phyloP scores from a whole-genome alignment of 2,113 vertebrate genomes.

The Apteryx mantelli region DNA sequence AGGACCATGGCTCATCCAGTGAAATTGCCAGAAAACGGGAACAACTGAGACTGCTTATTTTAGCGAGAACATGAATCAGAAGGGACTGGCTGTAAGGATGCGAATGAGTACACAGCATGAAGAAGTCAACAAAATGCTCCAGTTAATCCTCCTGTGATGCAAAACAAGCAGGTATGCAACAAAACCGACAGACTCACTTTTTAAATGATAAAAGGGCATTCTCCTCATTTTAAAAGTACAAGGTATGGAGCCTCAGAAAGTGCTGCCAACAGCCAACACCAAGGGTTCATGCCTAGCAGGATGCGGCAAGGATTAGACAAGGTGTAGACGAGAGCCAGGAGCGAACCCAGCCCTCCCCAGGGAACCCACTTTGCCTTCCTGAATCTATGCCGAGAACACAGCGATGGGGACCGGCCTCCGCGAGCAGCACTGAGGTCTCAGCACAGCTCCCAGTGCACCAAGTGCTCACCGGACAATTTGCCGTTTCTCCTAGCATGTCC shows the following conservation, averaged over 20 bases:
- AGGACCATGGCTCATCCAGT: background rate
- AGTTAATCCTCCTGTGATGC: background rate
- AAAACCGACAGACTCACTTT: background rate
- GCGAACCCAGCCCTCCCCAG: background rate
- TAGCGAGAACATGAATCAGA: background rate
- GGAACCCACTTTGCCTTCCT: background rate
- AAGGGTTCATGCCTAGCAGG: background rate
- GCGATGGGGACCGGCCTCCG: background rate
- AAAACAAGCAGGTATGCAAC: background rate
- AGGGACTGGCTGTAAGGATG: background rate
- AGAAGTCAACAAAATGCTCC: background rate
- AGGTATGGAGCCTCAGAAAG: background rate
- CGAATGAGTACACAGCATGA: background rate
- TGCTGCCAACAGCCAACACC: background rate
- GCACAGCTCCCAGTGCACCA: background rate
- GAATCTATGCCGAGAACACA: fast-evolving
- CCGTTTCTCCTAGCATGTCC: fast-evolving
- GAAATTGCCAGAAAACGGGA: background rate
- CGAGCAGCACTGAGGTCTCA: background rate
- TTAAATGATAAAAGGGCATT: background rate
- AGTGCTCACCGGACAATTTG: background rate
- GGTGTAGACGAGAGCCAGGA: background rate
- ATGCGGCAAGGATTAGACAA: background rate
- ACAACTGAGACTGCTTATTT: background rate
- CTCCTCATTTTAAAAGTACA: background rate